Evolutionary conservation across 1,140 invertebrate species (phyloP).

Genomic region (Ylistrum balloti): DNA sequence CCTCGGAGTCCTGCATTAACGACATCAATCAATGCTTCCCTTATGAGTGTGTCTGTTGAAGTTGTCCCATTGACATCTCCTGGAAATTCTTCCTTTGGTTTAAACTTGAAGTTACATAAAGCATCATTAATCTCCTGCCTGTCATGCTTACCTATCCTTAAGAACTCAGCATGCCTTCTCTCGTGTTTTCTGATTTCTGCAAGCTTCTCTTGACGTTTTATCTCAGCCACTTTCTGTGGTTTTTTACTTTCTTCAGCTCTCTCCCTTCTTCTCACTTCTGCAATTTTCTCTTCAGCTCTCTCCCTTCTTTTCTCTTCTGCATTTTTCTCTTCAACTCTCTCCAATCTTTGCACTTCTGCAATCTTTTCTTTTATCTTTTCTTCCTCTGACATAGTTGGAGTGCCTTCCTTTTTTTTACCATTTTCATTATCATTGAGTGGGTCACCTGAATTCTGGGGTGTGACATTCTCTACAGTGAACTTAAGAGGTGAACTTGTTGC

Average conservation of each 20-base stretch:
- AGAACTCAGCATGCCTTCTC: constrained; percentile 42
- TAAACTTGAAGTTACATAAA: constrained; percentile 3
- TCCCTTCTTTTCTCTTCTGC: too few relatives aligned
- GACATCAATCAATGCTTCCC: not conserved
- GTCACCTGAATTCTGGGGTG: not conserved
- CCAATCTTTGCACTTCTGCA: constrained; percentile 4
- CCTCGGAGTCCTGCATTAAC: not conserved
- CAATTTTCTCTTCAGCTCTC: too few relatives aligned
- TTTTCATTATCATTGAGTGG: not conserved
- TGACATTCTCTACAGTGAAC: not conserved
- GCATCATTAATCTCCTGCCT: not conserved
- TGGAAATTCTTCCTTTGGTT: constrained; percentile 48
- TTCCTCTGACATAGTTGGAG: constrained; percentile 45
- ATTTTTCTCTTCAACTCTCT: too few relatives aligned
- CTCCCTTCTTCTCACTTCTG: too few relatives aligned
- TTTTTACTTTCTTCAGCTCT: too few relatives aligned
- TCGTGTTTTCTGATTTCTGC: constrained; percentile 14
- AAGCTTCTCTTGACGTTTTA: not conserved
- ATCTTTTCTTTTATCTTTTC: constrained; percentile 44
- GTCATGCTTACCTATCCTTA: not conserved
- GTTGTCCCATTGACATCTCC: constrained; percentile 25
- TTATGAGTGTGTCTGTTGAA: not conserved
- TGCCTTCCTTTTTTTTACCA: constrained; percentile 44
- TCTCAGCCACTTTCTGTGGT: too few relatives aligned
- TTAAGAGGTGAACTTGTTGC: not conserved